Evolutionary conservation across 2,797 vertebrate species (phyloP).

Genomic region (Thunnus albacares): DNA sequence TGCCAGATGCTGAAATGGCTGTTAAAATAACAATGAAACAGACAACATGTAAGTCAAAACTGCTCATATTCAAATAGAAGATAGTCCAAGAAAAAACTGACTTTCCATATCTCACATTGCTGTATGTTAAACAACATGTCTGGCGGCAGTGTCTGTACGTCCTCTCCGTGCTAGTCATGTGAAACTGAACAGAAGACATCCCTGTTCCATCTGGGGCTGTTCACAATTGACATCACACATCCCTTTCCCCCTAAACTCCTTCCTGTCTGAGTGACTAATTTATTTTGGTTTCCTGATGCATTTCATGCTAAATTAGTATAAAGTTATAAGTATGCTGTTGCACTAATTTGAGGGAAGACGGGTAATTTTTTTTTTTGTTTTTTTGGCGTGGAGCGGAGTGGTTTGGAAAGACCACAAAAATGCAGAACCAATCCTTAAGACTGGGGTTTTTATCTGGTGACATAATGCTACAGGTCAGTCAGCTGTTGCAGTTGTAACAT

Average conservation of each 20-base stretch:
- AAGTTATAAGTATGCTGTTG: neutral
- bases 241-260: slow-evolving; percentile 27
- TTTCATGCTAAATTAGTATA: slow-evolving; percentile 47
- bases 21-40: neutral
- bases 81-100: neutral
- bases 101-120: slow-evolving; percentile 1
- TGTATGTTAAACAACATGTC: slow-evolving; percentile 12
- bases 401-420: too few relatives aligned
- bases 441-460: slow-evolving; percentile 32
- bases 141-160: slow-evolving; percentile 22
- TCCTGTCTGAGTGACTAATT: slow-evolving; percentile 70
- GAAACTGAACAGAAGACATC: slow-evolving; percentile 66
- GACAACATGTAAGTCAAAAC: neutral
- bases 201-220: slow-evolving; percentile 47
- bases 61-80: neutral
- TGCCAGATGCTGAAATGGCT: neutral
- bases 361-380: neutral
- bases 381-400: neutral
- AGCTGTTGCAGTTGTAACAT: neutral
- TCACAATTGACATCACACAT: slow-evolving; percentile 43
- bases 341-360: neutral
- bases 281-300: slow-evolving; percentile 60
- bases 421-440: slow-evolving; percentile 8
- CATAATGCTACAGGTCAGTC: slow-evolving; percentile 28
- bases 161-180: slow-evolving; percentile 29